Percentiles rank a stretch among this genome's conserved stretches.
Evolutionary conservation across 1,140 invertebrate genomes (phyloP).

Genomic region (Mycetomoellerius zeteki): DNA sequence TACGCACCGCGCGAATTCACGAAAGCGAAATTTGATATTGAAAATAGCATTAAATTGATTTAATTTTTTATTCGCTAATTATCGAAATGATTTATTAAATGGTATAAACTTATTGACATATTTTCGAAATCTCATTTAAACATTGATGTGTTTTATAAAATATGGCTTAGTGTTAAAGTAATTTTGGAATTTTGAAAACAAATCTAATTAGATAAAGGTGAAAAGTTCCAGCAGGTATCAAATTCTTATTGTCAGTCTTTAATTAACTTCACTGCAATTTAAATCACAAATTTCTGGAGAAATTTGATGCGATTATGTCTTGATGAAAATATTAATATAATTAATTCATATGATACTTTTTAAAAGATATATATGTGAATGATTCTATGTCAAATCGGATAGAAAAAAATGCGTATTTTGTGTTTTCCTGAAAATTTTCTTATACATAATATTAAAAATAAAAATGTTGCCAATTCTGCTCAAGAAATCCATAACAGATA

Average conservation of each 20-base stretch:
- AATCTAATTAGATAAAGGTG: not conserved
- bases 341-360: not conserved
- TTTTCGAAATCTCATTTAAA: not conserved
- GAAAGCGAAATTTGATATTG: slow-evolving; percentile 8
- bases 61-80: not conserved
- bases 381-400: too few relatives aligned
- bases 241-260: not conserved
- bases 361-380: too few relatives aligned
- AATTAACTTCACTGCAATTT: not conserved
- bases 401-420: too few relatives aligned
- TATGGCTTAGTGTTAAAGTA: not conserved
- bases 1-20: not conserved
- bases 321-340: too few relatives aligned
- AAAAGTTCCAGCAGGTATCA: not conserved
- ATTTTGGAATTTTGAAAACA: not conserved
- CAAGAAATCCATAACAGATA: not conserved
- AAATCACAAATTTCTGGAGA: not conserved
- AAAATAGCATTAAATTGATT: slow-evolving; percentile 5
- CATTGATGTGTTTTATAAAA: not conserved
- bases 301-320: not conserved
- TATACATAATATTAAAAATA: too few relatives aligned
- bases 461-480: not conserved
- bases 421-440: too few relatives aligned
- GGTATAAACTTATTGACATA: not conserved
- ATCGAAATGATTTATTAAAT: not conserved